Evolutionary conservation across 1,140 invertebrate genomes (phyloP).

Genomic region (Wiebesia pumilae): DNA sequence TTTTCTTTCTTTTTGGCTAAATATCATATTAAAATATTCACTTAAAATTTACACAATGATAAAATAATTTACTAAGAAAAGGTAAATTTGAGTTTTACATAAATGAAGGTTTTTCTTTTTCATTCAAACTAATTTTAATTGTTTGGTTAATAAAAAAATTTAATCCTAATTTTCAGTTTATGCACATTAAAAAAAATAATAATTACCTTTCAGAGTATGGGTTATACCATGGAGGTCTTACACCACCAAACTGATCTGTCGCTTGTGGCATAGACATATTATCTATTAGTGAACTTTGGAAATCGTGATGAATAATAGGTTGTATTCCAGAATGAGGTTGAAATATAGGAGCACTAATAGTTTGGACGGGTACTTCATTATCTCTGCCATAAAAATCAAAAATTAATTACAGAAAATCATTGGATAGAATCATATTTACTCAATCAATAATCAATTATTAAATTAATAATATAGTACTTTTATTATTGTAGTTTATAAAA

Average conservation of each 20-base stretch:
- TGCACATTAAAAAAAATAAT: slow-evolving; percentile 11
- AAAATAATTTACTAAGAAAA: too few relatives aligned
- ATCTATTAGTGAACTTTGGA: slow-evolving; percentile 64
- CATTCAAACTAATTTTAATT: too few relatives aligned
- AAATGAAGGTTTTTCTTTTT: too few relatives aligned
- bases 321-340: slow-evolving; percentile 60
- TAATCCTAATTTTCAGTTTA: background rate
- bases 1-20: too few relatives aligned
- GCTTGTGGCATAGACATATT: slow-evolving; percentile 63
- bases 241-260: slow-evolving; percentile 74
- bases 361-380: slow-evolving; percentile 61
- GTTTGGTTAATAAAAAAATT: too few relatives aligned
- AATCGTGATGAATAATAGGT: slow-evolving; percentile 59
- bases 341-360: slow-evolving; percentile 63
- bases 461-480: background rate
- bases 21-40: too few relatives aligned
- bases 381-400: slow-evolving; percentile 60
- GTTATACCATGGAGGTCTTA: slow-evolving; percentile 76
- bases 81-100: too few relatives aligned
- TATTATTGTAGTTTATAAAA: too few relatives aligned
- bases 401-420: slow-evolving; percentile 8
- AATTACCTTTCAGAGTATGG: slow-evolving; percentile 74
- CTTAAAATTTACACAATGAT: too few relatives aligned
- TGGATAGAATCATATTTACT: slow-evolving; percentile 20
- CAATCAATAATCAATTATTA: too few relatives aligned